phyloP scores from a whole-genome alignment of 1,140 invertebrate genomes.

The Capitella teleta region DNA sequence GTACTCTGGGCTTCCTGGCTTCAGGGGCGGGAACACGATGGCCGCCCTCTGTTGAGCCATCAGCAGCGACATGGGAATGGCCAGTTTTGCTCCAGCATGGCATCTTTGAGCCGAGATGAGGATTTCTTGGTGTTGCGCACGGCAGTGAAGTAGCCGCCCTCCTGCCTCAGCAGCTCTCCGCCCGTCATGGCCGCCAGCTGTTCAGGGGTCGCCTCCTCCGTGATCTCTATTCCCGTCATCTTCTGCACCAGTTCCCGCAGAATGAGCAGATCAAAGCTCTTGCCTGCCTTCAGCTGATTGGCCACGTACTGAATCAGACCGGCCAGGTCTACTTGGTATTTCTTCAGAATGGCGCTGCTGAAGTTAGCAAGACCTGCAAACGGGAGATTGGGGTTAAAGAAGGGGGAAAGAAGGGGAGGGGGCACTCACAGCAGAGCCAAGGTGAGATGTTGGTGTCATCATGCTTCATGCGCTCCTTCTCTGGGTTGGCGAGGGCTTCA shows the following conservation, averaged over 20 bases:
- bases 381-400: slow-evolving; percentile 1
- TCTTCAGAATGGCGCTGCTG: slow-evolving; percentile 89
- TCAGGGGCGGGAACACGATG: slow-evolving; percentile 54
- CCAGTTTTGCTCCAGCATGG: slow-evolving; percentile 78
- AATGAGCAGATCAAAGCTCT: slow-evolving; percentile 88
- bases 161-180: slow-evolving; percentile 84
- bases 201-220: slow-evolving; percentile 90
- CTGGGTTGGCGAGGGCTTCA: slow-evolving; percentile 66
- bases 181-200: slow-evolving; percentile 93
- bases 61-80: slow-evolving; percentile 80
- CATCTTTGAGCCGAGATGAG: slow-evolving; percentile 88
- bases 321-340: slow-evolving; percentile 90
- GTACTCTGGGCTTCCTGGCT: slow-evolving; percentile 39
- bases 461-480: slow-evolving; percentile 63
- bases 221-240: slow-evolving; percentile 96
- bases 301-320: slow-evolving; percentile 92
- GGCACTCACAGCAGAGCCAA: slow-evolving; percentile 69
- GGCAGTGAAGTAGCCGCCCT: slow-evolving; percentile 94
- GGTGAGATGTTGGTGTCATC: slow-evolving; percentile 86
- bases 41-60: slow-evolving; percentile 95
- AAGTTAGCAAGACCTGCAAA: slow-evolving; percentile 69
- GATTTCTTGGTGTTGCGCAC: slow-evolving; percentile 94
- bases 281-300: slow-evolving; percentile 90
- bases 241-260: slow-evolving; percentile 97
- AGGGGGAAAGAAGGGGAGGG: background rate